Base-by-base conservation (phyloP, 2,113 vertebrate genomes). In the Aptenodytes forsteri region DNA sequence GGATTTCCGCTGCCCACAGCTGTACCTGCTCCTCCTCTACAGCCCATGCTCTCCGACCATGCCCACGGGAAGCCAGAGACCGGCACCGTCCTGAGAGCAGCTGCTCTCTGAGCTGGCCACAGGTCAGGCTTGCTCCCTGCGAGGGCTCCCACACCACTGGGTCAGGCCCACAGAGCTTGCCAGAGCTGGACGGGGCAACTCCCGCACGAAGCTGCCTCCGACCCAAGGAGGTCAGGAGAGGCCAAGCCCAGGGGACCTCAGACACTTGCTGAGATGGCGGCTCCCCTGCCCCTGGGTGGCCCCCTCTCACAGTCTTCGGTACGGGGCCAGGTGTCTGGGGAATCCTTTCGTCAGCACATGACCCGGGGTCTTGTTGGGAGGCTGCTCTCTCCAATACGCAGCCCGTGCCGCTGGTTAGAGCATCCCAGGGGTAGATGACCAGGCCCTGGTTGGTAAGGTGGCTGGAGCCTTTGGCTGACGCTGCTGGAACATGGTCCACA, bases 1-100 rank as follows among this genome's bases (percentile, higher is more conserved):
- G 98, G 32, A 99, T 98, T 98, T 99, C 99, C 0, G 99, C 99
- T 11, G 99, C 99, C 99, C 99, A 99, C 29, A 99, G 97, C 49
- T 97, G 98, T 83, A 99, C 99, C 93, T 99, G 98, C 27, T 98
- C 98, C 85, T 99, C 99, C 3, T 98, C 97, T 86, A 99, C 98
- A 10, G 98, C 98, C 98, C 98, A 99, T 5, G 90, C 97, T 20
- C 92, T 94, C n/a, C 5, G 55, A 89, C 38, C 42, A 1, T 66
- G 77, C 21, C 92, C 85, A 9, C 16, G 7, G 93, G 89, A 9
- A 78, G 93, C 77, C 96, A 34, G 23, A 78, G 29, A 52, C 62
- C 13, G 4, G 56, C 66, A 13, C 6, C 55, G 92, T 83, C 76
- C 95, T 16, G 69, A 13, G 11, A 13, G 55, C 0, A 9, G 70